These are phyloP conservation scores for Cettia cetti DNA, from an alignment of 2,113 vertebrate genomes.

Conservation along the genomic window DNA sequence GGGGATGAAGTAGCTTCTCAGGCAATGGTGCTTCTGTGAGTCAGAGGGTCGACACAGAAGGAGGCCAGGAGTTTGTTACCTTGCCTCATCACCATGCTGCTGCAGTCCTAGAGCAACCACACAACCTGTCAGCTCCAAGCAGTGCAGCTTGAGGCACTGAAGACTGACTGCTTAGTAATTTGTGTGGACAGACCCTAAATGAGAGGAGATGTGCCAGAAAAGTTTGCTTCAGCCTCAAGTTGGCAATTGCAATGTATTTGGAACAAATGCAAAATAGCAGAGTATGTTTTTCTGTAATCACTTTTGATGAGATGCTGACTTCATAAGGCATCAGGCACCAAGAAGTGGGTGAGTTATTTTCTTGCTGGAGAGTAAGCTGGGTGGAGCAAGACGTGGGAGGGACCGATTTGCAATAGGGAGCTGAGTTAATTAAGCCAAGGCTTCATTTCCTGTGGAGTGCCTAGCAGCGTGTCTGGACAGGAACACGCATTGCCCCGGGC, in stretches of 20 bases:
- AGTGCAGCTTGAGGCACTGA: not conserved
- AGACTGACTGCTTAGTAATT: not conserved
- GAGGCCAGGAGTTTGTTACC: not conserved
- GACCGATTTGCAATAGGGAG: constrained; percentile 27
- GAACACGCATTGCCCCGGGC: not conserved
- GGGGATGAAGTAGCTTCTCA: not conserved
- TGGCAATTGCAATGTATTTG: not conserved
- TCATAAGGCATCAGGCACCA: not conserved
- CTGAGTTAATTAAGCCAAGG: not conserved
- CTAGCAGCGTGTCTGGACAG: constrained; percentile 16
- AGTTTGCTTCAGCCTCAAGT: not conserved
- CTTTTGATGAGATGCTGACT: not conserved
- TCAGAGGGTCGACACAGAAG: not conserved
- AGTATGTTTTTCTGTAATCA: not conserved
- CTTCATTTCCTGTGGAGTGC: not conserved
- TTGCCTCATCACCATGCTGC: not conserved
- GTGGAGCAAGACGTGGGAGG: constrained; percentile 34
- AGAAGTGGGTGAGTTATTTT: not conserved
- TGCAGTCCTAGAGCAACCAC: not conserved
- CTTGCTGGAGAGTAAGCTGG: not conserved
- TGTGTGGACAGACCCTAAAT: not conserved
- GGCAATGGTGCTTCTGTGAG: not conserved
- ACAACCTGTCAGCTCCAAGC: not conserved
- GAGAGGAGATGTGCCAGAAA: not conserved
- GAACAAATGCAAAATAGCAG: not conserved